Evolutionary conservation across 2,113 vertebrate genomes (phyloP).

Genomic region (Ophthalmotilapia sp.): DNA sequence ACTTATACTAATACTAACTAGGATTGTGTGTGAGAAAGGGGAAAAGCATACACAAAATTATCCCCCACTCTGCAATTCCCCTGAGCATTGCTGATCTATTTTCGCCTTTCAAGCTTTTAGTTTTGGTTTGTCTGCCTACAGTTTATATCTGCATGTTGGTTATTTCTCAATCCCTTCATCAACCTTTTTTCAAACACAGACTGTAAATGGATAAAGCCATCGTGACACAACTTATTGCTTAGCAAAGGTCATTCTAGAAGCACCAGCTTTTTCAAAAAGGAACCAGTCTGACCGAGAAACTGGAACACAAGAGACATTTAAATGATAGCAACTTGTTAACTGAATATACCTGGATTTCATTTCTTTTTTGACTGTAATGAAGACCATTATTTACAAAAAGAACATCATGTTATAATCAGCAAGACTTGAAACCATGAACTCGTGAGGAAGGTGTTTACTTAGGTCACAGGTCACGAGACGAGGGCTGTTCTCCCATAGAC

Average conservation of each 20-base stretch:
- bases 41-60: background rate
- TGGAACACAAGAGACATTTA: background rate
- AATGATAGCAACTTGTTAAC: background rate
- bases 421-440: background rate
- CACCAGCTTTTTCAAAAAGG: background rate
- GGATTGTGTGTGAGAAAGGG: background rate
- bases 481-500: background rate
- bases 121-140: background rate
- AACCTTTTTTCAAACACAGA: background rate
- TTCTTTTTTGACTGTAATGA: background rate
- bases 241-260: background rate
- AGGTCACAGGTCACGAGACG: accelerated
- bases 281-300: background rate
- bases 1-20: background rate
- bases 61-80: background rate
- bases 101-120: background rate
- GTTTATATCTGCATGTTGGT: background rate
- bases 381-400: background rate
- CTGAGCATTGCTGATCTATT: background rate
- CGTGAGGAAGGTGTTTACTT: background rate
- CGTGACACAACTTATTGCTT: background rate
- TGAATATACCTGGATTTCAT: background rate
- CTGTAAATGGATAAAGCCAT: background rate
- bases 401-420: background rate
- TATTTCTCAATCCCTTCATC: background rate